A percentile compares a stretch with the other conserved stretches of the same genome.
These are phyloP conservation scores for Peromyscus attwateri DNA, from an alignment of 2,797 vertebrate species.

Conservation along the genomic window DNA sequence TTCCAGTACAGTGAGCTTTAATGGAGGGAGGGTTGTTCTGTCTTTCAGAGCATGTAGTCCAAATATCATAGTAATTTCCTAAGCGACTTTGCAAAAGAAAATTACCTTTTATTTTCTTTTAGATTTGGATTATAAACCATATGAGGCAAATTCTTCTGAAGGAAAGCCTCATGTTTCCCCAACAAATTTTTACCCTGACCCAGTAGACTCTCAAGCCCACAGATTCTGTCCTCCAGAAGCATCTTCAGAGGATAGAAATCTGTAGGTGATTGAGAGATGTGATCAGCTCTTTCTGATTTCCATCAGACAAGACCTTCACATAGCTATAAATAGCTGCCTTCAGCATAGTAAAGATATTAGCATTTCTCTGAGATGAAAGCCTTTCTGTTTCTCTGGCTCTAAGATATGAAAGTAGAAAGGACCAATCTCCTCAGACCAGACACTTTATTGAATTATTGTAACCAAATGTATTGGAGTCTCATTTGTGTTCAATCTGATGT, in stretches of 20 bases:
- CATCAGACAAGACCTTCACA: not conserved
- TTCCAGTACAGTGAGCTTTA: not conserved
- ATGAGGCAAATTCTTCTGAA: not conserved
- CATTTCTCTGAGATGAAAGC: not conserved
- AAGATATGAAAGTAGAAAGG: not conserved
- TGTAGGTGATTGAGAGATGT: not conserved
- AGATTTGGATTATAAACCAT: not conserved
- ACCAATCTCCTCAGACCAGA: not conserved
- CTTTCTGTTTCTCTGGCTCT: not conserved
- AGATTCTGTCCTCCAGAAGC: not conserved
- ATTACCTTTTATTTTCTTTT: not conserved
- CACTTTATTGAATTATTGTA: not conserved
- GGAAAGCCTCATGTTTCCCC: not conserved
- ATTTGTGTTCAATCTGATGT: not conserved
- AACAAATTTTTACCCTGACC: not conserved
- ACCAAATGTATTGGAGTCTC: not conserved
- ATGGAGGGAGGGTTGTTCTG: not conserved
- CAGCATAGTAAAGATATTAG: rapidly evolving
- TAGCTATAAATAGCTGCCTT: not conserved
- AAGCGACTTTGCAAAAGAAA: not conserved
- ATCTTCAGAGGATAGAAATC: not conserved
- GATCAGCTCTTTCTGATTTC: too few species aligned
- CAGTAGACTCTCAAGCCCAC: too few species aligned
- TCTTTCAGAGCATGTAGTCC: not conserved
- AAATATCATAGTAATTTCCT: not conserved